phyloP scores from a whole-genome alignment of 2,113 vertebrate genomes.

The Lampris megalopsis region DNA sequence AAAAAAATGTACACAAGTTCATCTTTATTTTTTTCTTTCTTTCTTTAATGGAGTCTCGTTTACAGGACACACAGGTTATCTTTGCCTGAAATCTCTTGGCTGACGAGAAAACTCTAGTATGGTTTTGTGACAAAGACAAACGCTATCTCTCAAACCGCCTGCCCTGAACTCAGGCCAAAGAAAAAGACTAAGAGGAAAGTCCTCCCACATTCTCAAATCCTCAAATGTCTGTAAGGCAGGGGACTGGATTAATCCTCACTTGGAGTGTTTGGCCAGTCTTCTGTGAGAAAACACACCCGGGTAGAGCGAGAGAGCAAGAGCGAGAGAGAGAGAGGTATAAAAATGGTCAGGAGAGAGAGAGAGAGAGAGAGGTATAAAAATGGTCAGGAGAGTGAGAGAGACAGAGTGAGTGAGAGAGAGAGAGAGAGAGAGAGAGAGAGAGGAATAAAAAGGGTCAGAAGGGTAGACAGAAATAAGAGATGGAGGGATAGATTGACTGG shows the following conservation, averaged over 20 bases:
- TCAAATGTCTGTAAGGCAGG: slow-evolving; percentile 86
- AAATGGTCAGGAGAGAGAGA: slow-evolving; percentile 7
- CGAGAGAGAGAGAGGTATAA: slow-evolving; percentile 10
- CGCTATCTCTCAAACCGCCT: slow-evolving; percentile 16
- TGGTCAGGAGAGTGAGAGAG: neutral
- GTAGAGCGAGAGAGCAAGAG: slow-evolving; percentile 1
- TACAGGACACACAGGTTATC: slow-evolving; percentile 53
- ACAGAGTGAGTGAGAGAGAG: neutral
- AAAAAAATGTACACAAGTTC: slow-evolving; percentile 84
- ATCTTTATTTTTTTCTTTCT: slow-evolving; percentile 65
- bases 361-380: slow-evolving; percentile 24
- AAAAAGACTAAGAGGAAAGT: slow-evolving; percentile 27
- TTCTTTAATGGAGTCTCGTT: slow-evolving; percentile 54
- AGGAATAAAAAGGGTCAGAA: neutral
- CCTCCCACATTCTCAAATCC: slow-evolving; percentile 65
- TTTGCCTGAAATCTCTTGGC: slow-evolving; percentile 62
- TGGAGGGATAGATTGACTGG: neutral
- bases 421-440: neutral
- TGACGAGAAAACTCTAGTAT: slow-evolving; percentile 46
- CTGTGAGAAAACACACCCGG: slow-evolving; percentile 66
- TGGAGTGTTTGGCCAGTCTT: slow-evolving; percentile 71
- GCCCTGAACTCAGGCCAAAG: slow-evolving; percentile 41
- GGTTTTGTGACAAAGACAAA: slow-evolving; percentile 47
- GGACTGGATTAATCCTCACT: slow-evolving; percentile 73
- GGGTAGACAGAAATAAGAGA: neutral